These are phyloP conservation scores for Petrocephalus zakoni DNA, from an alignment of 2,113 vertebrate species.

Conservation along the genomic window DNA sequence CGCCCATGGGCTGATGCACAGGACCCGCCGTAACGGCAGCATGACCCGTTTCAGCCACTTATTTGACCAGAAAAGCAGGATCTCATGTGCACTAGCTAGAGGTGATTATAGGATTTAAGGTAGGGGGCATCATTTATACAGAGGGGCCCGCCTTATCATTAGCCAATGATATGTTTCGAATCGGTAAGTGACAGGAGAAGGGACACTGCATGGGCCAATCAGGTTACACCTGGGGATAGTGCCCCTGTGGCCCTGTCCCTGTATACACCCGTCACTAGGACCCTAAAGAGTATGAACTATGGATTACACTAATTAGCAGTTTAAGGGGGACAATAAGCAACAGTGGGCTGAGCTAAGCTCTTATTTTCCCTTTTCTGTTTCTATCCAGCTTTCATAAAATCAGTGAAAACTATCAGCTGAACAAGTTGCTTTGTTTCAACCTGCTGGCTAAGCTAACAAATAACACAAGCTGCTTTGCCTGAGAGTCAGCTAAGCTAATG, in stretches of 20 bases:
- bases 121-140: neutral
- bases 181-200: neutral
- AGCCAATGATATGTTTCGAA: neutral
- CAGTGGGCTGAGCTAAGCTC: neutral
- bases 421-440: neutral
- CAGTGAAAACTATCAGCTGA: neutral
- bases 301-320: neutral
- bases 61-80: neutral
- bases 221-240: neutral
- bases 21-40: neutral
- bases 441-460: neutral
- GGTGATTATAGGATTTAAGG: neutral
- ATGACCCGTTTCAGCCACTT: neutral
- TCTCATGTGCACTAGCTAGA: neutral
- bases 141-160: neutral
- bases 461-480: neutral
- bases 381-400: neutral
- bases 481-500: neutral
- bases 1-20: neutral
- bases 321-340: neutral
- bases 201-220: neutral
- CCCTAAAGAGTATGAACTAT: neutral
- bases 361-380: neutral
- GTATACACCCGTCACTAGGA: neutral
- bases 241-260: neutral